Evolutionary conservation across 2,797 vertebrate genomes (phyloP).

Genomic region (Sebastes cheni): DNA sequence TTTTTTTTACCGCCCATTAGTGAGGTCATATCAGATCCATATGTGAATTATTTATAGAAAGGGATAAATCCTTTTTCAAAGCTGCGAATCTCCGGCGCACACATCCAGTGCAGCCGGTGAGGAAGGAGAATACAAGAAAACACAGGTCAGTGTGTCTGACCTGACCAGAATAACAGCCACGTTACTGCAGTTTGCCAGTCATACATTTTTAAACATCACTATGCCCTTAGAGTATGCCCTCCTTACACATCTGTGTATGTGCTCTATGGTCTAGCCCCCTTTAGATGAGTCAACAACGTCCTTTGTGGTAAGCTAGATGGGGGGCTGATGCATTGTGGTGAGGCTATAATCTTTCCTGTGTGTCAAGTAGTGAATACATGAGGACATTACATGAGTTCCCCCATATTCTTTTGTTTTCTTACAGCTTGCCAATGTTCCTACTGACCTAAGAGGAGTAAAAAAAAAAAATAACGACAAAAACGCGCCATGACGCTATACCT

Average conservation of each 20-base stretch:
- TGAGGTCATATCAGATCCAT: slow-evolving; percentile 30
- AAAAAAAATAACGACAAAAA: neutral
- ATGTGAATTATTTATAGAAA: slow-evolving; percentile 52
- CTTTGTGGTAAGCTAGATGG: slow-evolving; percentile 12
- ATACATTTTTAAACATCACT: slow-evolving; percentile 66
- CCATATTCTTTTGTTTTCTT: neutral
- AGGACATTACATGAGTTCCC: neutral
- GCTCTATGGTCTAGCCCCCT: neutral
- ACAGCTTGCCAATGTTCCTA: neutral
- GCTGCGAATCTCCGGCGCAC: slow-evolving; percentile 1
- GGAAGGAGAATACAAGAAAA: slow-evolving; percentile 9
- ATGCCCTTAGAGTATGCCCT: slow-evolving; percentile 24
- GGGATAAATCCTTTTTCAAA: slow-evolving; percentile 34
- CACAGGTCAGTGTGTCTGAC: slow-evolving; percentile 32
- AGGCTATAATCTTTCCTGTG: neutral
- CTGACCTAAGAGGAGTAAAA: neutral
- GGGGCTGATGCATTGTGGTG: neutral
- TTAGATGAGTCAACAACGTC: slow-evolving; percentile 47
- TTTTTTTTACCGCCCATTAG: slow-evolving; percentile 13
- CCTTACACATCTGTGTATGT: slow-evolving; percentile 1
- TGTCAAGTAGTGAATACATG: neutral
- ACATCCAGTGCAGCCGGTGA: neutral
- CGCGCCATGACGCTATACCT: slow-evolving; percentile 76
- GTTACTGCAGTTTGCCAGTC: slow-evolving; percentile 44
- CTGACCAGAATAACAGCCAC: slow-evolving; percentile 33